Evolutionary conservation across 2,113 vertebrate genomes (phyloP), one percentile per base, ranked within the genome.

Genomic region (Solea solea): DNA sequence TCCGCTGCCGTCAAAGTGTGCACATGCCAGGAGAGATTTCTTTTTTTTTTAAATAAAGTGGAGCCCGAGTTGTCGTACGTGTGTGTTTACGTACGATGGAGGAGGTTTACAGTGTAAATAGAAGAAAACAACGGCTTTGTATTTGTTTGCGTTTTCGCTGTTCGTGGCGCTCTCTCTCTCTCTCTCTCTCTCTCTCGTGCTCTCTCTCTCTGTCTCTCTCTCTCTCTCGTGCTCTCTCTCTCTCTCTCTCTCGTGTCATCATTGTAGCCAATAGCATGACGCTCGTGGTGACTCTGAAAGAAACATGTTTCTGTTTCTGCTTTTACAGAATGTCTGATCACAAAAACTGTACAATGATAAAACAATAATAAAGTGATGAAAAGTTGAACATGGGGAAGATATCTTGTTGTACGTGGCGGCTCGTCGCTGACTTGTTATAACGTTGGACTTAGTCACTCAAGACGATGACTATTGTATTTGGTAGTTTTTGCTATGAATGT

Each of bases 331-430:
- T 91, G 89, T 91, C 59, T 46, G 78, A 70, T 78, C 83, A 84
- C 74, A 83, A 78, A 78, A 74, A 84, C 11, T 90, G 87, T 93
- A 90, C 83, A 73, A 81, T 39, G 48, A 69, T 44, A 69, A 92
- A 89, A 90, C 69, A 91, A 34, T 34, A 92, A n/a, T 91, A 93
- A 94, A 91, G 76, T 92, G 84, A 88, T 76, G 81, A 84, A 45
- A 59, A 80, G 70, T 86, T 87, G 67, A 80, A 70, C 89, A 80
- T 87, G 74, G 84, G 79, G 45, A 49, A 12, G 9, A 51, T 40
- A 61, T 46, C 57, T 21, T 15, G 5, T 1, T 21, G 1, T 21
- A 21, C 21, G 21, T 1, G 21, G 21, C 21, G 21, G 1, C 21
- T 1, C 21, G 21, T 21, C 21, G 21, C 21, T 21, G 1, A 21